Base-by-base conservation (phyloP, 2,888 invertebrate species). In the Brachyptera putata region DNA sequence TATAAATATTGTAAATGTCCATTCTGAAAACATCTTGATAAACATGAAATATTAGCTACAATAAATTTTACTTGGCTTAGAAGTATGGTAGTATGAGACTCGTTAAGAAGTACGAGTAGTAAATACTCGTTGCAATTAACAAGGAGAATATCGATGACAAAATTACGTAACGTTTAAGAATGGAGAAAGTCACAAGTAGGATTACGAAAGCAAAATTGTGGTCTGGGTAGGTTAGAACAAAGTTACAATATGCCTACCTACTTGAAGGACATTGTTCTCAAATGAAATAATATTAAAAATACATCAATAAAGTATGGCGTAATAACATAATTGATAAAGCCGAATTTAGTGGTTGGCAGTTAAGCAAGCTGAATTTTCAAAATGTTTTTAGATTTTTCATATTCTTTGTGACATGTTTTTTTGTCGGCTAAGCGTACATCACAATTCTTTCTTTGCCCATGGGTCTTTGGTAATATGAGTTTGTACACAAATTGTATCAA, bases 391-490 rank as follows among this genome's bases (percentile, higher is more conserved):
- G 7, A 30, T 30, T 30, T 30, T 11, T 5, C 30, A 30, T 30
- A 30, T 11, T 30, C 30, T 30, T 30, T 30, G 30, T 30, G 30
- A 30, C 11, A 7, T 30, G 30, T 7, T 30, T 3, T 41, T 24
- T 46, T 46, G 46, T 46, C 3, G 21, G 46, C 46, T 46, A 46
- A 46, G 21, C 46, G 24, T 46, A 46, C 53, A 53, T 53, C 53
- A 53, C 53, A 53, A 53, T 34, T 53, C 22, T 53, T 53, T 7
- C 53, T 53, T 30, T 11, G 30, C 34, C 53, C 53, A 13, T 36
- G 53, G 34, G 53, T 53, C 53, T 53, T 53, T 53, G 53, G 53
- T 53, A 53, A 53, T 53, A 53, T 53, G 34, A 34, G 36, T 53
- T 53, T 53, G 53, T 53, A 53, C 53, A 53, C 34, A 21, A 36